Evolutionary conservation across 2,888 invertebrate species (phyloP).

Genomic region (Adela reaumurella): DNA sequence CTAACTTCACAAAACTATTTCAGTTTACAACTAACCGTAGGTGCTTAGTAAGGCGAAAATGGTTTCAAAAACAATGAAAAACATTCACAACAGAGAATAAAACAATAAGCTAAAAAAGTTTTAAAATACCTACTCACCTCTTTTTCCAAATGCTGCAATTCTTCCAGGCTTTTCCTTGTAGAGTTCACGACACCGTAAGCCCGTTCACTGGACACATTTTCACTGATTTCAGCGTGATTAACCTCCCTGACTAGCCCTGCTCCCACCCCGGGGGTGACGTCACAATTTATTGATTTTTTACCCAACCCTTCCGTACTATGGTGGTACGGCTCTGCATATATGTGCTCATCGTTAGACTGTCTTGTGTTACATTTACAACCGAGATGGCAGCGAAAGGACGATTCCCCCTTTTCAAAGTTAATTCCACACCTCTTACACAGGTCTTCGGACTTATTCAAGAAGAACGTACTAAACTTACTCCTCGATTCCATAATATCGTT

Average conservation of each 20-base stretch:
- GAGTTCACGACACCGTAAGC: background rate
- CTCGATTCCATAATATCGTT: conserved; percentile 5
- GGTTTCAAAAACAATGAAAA: too few species aligned
- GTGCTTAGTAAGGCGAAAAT: too few species aligned
- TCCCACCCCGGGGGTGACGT: too few species aligned
- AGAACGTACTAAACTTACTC: conserved; percentile 16
- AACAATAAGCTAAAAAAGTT: too few species aligned
- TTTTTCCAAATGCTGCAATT: too few species aligned
- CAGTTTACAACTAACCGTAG: too few species aligned
- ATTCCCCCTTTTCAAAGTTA: conserved; percentile 21
- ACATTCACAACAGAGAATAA: too few species aligned
- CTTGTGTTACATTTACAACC: conserved; percentile 28
- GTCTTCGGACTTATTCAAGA: conserved; percentile 14
- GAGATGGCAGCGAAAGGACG: conserved; percentile 43
- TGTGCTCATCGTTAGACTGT: conserved; percentile 41
- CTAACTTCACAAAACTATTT: too few species aligned
- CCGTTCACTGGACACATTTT: background rate
- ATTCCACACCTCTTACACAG: conserved; percentile 24
- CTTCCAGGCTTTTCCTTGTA: too few species aligned
- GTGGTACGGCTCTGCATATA: conserved; percentile 57
- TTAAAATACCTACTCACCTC: too few species aligned
- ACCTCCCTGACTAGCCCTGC: background rate
- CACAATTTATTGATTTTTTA: background rate
- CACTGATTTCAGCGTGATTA: background rate
- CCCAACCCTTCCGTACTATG: background rate